phyloP scores from a whole-genome alignment of 2,797 vertebrate genomes.

The Danio tinwini region DNA sequence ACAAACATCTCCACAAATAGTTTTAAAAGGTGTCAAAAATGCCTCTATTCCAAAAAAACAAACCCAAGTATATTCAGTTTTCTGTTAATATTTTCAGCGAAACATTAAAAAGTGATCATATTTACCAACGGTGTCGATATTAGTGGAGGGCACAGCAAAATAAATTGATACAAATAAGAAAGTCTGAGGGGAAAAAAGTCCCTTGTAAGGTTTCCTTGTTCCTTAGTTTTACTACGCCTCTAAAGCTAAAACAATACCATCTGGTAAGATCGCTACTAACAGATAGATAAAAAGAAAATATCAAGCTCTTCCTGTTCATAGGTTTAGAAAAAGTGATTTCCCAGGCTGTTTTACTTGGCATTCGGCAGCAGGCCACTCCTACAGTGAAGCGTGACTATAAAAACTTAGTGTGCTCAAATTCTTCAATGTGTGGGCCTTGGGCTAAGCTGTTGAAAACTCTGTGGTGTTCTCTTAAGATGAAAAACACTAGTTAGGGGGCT shows the following conservation, averaged over 20 bases:
- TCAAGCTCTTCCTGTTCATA: conserved; percentile 40
- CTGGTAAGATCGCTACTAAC: conserved; percentile 22
- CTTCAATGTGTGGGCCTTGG: conserved; percentile 26
- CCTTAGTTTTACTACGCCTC: conserved; percentile 13
- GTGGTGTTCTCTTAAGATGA: conserved; percentile 18
- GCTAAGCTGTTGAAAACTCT: conserved; percentile 13
- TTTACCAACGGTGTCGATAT: no score
- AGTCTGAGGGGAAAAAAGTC: not conserved
- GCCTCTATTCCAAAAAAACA: no score
- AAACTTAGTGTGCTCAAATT: conserved; percentile 7
- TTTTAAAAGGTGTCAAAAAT: no score
- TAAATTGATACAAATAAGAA: conserved; percentile 2
- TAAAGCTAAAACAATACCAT: conserved; percentile 33
- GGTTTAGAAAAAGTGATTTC: conserved; percentile 34
- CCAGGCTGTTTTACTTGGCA: conserved; percentile 26
- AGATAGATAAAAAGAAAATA: conserved; percentile 42
- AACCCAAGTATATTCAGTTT: no score
- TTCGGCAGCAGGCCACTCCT: conserved; percentile 17
- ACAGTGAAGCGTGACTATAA: conserved; percentile 38
- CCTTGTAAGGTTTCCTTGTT: not conserved
- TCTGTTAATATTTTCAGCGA: no score
- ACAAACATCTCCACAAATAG: no score
- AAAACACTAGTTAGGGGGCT: conserved; percentile 5
- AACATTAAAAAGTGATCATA: no score
- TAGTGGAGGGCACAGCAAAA: no score